Conservation (phyloP, 2,888 invertebrate species). For the Agriotes lineatus region DNA sequence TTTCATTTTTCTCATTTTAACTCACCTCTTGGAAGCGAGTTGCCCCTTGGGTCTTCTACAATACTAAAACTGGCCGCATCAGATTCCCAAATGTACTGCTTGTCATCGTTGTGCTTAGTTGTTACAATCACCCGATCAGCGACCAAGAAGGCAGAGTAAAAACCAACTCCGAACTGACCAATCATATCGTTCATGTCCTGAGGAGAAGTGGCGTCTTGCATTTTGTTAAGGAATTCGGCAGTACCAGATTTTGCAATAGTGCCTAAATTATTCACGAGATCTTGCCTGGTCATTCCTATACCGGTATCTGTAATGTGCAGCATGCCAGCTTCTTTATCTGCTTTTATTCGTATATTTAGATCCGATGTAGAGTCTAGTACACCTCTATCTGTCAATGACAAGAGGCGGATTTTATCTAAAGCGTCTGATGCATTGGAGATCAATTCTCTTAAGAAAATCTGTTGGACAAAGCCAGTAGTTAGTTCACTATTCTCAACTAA, state of each 20-base stretch:
- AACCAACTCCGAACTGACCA: slow-evolving; percentile 99
- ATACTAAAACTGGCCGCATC: slow-evolving; percentile 93
- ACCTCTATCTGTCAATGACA: slow-evolving; percentile 89
- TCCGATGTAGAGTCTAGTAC: slow-evolving; percentile 86
- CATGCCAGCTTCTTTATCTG: slow-evolving; percentile 91
- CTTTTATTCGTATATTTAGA: slow-evolving; percentile 89
- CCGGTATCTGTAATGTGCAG: slow-evolving; percentile 97
- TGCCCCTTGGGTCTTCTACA: slow-evolving; percentile 93
- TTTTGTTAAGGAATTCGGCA: slow-evolving; percentile 93
- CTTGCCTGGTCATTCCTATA: slow-evolving; percentile 96
- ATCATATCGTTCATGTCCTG: slow-evolving; percentile 96
- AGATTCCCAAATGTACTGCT: slow-evolving; percentile 98
- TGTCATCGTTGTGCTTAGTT: slow-evolving; percentile 93
- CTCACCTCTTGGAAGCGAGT: slow-evolving; percentile 84
- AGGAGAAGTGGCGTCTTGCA: slow-evolving; percentile 77
- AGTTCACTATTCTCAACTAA: neutral
- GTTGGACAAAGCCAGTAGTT: slow-evolving; percentile 40
- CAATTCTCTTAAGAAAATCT: slow-evolving; percentile 96
- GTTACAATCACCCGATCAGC: slow-evolving; percentile 96
- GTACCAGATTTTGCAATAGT: slow-evolving; percentile 99
- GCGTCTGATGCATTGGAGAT: slow-evolving; percentile 99
- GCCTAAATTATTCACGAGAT: slow-evolving; percentile 95
- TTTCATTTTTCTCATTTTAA: neutral
- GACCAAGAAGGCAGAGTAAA: slow-evolving; percentile 97
- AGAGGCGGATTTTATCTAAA: slow-evolving; percentile 95